Percentiles rank a stretch among this genome's conserved stretches.
These are phyloP conservation scores for Aurelia sp. DNA, from an alignment of 30 jellyfish, hydroid and myxozoan genomes.

Conservation along the genomic window DNA sequence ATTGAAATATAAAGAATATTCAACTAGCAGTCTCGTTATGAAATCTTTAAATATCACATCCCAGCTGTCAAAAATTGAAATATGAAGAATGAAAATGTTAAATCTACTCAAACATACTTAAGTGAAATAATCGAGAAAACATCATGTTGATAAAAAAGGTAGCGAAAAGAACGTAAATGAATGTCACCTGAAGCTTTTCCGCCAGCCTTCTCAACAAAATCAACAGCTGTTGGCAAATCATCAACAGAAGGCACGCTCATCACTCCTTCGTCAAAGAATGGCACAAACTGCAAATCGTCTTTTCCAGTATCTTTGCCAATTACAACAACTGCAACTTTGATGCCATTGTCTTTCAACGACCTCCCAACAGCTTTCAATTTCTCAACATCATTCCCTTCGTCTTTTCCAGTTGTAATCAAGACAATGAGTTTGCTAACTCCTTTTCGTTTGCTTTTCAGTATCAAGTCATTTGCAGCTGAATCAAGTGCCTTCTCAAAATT, in stretches of 20 bases:
- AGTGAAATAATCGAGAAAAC: too few relatives aligned
- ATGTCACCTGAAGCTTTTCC: conserved; percentile 23
- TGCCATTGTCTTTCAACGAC: background rate
- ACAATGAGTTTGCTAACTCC: conserved; percentile 53
- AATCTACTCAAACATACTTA: too few relatives aligned
- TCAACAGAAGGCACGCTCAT: background rate
- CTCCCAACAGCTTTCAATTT: conserved; percentile 13
- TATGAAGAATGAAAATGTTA: too few relatives aligned
- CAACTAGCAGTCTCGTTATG: too few relatives aligned
- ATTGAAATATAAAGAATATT: too few relatives aligned
- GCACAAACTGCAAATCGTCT: background rate
- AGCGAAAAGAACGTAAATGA: background rate
- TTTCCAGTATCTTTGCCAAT: conserved; percentile 24
- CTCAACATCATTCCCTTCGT: background rate
- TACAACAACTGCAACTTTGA: conserved; percentile 44
- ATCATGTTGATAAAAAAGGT: too few relatives aligned
- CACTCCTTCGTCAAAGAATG: background rate
- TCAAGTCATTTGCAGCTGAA: background rate
- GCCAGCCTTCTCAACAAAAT: conserved; percentile 42
- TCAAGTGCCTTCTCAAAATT: conserved; percentile 57
- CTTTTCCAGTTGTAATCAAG: conserved; percentile 51
- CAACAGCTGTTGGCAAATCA: conserved; percentile 14
- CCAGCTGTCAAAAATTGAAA: too few relatives aligned
- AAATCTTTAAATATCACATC: too few relatives aligned
- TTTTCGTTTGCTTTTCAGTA: background rate